Conservation (phyloP, 2,888 invertebrate genomes). For the Ormia ochracea region DNA sequence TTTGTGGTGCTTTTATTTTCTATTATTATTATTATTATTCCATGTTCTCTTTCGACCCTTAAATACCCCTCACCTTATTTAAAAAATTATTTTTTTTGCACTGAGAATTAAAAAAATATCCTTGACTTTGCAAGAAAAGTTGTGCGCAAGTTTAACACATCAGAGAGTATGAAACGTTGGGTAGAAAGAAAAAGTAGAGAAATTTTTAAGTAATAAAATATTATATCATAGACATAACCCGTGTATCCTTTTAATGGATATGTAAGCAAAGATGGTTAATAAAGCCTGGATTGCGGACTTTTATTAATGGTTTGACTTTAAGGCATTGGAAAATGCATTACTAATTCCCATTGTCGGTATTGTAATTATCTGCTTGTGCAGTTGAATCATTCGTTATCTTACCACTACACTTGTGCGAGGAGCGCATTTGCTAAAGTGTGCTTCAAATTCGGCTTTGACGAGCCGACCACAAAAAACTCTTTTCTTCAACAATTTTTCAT, state of each 20-base stretch:
- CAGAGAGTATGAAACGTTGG: background rate
- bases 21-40: conserved; percentile 32
- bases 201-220: no score
- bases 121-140: conserved; percentile 21
- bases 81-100: conserved; percentile 7
- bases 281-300: no score
- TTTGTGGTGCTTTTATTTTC: conserved; percentile 7
- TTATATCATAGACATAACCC: no score
- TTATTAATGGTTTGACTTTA: no score
- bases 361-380: no score
- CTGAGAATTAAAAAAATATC: conserved; percentile 13
- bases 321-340: no score
- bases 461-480: background rate
- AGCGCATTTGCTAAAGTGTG: background rate
- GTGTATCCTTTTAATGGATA: no score
- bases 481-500: conserved; percentile 26
- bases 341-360: no score
- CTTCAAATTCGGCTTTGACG: conserved; percentile 1
- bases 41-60: conserved; percentile 40
- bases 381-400: no score
- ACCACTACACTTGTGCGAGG: no score
- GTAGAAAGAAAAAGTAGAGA: background rate
- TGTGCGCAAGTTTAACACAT: background rate
- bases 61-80: conserved; percentile 34
- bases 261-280: no score